A percentile compares a stretch with the other conserved stretches of the same genome.
phyloP scores from a whole-genome alignment of 2,113 vertebrate species.

The Vanacampus margaritifer region DNA sequence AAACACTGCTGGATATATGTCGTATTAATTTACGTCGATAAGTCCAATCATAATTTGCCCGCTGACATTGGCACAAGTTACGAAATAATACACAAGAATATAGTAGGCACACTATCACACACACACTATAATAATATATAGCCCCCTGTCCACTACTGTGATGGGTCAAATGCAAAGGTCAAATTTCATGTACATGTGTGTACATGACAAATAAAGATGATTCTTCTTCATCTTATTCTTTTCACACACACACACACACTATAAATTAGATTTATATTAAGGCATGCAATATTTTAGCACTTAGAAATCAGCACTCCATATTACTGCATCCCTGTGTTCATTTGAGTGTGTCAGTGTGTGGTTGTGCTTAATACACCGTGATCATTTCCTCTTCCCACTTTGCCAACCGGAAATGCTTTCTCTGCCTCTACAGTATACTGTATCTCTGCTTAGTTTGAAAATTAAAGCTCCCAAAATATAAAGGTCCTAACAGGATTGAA shows the following conservation, averaged over 20 bases:
- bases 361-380: constrained; percentile 54
- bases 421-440: neutral
- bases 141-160: no score
- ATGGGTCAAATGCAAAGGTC: no score
- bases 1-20: no score
- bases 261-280: neutral
- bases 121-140: no score
- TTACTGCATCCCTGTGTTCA: constrained; percentile 12
- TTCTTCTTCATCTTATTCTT: no score
- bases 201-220: no score
- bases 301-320: constrained; percentile 43
- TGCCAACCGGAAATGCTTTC: constrained; percentile 54
- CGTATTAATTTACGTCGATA: no score
- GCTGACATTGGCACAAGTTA: no score
- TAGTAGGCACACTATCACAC: no score
- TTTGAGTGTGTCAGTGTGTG: constrained; percentile 9
- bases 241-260: constrained; percentile 9
- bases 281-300: constrained; percentile 37
- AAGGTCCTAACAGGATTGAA: neutral
- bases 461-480: neutral
- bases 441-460: neutral
- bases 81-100: no score
- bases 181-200: no score
- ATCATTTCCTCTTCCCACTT: constrained; percentile 44
- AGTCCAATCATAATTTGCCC: no score